Conservation (phyloP, 2,888 invertebrate species). For the Clistopyga incitator region DNA sequence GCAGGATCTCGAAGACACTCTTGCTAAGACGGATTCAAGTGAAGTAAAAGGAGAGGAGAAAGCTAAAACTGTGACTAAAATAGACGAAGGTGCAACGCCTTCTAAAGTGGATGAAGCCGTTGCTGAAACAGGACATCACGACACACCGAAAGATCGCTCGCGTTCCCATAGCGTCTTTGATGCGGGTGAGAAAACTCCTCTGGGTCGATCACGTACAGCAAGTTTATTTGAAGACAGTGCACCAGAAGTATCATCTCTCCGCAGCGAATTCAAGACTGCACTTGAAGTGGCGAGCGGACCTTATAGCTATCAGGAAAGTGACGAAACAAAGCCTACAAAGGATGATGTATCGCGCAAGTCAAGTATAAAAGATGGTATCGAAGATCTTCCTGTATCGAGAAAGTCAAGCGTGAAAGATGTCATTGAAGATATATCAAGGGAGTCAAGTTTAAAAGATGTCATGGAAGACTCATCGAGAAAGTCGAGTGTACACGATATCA, state of each 20-base stretch:
- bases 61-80: no score
- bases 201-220: conserved; percentile 77
- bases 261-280: conserved; percentile 32
- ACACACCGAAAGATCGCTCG: conserved; percentile 76
- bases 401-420: conserved; percentile 2
- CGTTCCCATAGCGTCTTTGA: conserved; percentile 79
- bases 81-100: conserved; percentile 1
- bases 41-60: conserved; percentile 41
- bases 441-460: not conserved
- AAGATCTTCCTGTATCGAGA: not conserved
- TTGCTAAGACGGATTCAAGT: no score
- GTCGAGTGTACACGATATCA: not conserved
- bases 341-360: conserved; percentile 26
- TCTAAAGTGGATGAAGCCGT: conserved; percentile 30
- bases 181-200: conserved; percentile 76
- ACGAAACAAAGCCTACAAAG: conserved; percentile 36
- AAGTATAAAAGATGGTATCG: not conserved
- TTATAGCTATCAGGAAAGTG: conserved; percentile 62
- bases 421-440: conserved; percentile 12
- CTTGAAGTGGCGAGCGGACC: conserved; percentile 47
- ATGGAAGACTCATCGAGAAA: conserved; percentile 31
- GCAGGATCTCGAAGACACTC: no score
- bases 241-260: conserved; percentile 66
- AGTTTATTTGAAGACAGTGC: conserved; percentile 79
- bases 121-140: conserved; percentile 49